Evolutionary conservation across 2,888 invertebrate genomes (phyloP), one percentile per base, ranked within the genome.

Genomic region (Pteria penguin): DNA sequence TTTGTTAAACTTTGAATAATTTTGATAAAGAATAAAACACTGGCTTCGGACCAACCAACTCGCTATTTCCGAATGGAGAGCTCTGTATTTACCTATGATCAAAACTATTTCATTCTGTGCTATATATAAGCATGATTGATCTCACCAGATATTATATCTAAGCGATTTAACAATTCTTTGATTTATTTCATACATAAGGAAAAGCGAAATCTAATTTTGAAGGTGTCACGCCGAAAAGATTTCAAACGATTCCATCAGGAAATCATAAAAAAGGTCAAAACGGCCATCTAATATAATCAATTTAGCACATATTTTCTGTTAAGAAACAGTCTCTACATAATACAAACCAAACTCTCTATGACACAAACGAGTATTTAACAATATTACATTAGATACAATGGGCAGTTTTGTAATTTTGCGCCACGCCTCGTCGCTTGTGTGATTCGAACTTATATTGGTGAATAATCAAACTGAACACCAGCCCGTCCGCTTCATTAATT

Each of bases 291-390:
- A 60, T 60, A 60, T 60, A 71, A 62, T 61, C 61, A 62, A 29
- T 61, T 61, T 62, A 45, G 54, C 45, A 71, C 71, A 71, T 62
- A 71, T 52, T 71, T 18, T 62, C 29, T 62, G 31, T 61, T 45
- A 52, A 71, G 62, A 71, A 62, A 62, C 71, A 71, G 57, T 62
- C 27, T 58, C 60, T 54, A 62, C 27, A 71, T 61, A 71, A 71
- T 61, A 61, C 31, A 31, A 62, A 4, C 52, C 22, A 54, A 61
- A 61, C 71, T 71, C 61, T 27, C 54, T 52, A 2, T n/a, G 54
- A 45, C 71, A 54, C 71, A 71, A 71, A 71, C 52, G 71, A 61
- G n/a, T 62, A 71, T 71, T 71, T 71, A 60, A 71, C 61, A 61
- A 62, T 71, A 71, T 61, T 71, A 45, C 33, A 71, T 71, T 45